phyloP scores from a whole-genome alignment of 2,888 invertebrate genomes.

The Pycnomerus fuliginosus region DNA sequence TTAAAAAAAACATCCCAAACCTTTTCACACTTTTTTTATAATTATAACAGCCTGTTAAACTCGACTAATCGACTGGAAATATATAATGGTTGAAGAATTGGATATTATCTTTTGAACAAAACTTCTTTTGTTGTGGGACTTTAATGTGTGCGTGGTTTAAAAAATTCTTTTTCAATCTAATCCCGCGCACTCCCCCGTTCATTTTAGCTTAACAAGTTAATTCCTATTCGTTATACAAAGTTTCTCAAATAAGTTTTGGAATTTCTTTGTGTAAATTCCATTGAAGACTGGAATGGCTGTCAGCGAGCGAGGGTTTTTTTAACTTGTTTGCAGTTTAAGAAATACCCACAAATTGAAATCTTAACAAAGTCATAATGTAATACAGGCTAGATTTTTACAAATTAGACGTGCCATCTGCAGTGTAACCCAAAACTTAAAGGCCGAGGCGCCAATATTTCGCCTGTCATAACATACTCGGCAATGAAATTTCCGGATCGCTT shows the following conservation, averaged over 20 bases:
- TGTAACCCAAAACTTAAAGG: background rate
- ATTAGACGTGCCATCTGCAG: constrained; percentile 4
- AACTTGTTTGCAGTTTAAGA: constrained; percentile 28
- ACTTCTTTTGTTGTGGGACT: background rate
- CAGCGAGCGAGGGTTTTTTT: constrained; percentile 21
- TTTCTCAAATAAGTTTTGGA: constrained; percentile 33
- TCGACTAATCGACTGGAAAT: constrained; percentile 45
- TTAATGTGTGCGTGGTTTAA: background rate
- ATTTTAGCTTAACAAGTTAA: constrained; percentile 46
- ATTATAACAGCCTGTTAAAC: constrained; percentile 39
- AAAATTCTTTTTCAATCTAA: constrained; percentile 42
- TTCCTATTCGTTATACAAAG: constrained; percentile 40
- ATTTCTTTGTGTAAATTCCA: constrained; percentile 19
- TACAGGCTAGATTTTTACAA: too few relatives aligned
- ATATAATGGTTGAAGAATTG: constrained; percentile 47
- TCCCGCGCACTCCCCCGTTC: constrained; percentile 34
- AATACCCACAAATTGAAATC: constrained; percentile 25
- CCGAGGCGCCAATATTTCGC: constrained; percentile 8
- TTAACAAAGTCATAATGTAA: constrained; percentile 18
- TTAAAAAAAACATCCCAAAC: constrained; percentile 28
- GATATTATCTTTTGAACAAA: constrained; percentile 31
- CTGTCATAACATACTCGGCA: constrained; percentile 37
- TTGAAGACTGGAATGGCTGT: constrained; percentile 23
- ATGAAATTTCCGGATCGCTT: constrained; percentile 32
- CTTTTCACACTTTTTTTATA: constrained; percentile 21